A percentile compares a stretch with the other conserved stretches of the same genome.
phyloP scores from a whole-genome alignment of 1,140 invertebrate species.

The Euwallacea similis region DNA sequence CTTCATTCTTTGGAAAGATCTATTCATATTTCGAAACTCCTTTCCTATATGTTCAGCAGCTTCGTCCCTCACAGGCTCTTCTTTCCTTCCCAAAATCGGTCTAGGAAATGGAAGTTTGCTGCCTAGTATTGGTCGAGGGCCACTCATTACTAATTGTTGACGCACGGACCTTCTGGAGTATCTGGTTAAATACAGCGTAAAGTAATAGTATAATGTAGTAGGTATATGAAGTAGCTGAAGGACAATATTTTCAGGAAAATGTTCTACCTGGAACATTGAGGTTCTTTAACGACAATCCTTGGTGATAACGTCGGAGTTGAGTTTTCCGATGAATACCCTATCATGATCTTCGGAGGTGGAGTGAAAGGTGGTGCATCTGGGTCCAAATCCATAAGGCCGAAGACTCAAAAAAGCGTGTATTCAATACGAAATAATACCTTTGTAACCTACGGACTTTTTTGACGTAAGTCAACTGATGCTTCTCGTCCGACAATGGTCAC shows the following conservation, averaged over 20 bases:
- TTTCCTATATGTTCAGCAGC: conserved; percentile 43
- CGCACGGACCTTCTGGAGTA: conserved; percentile 48
- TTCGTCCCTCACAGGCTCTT: conserved; percentile 35
- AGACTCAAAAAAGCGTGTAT: no score
- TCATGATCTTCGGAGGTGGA: conserved; percentile 20
- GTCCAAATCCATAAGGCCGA: conserved; percentile 12
- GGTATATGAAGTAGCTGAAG: background rate
- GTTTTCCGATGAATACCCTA: conserved; percentile 3
- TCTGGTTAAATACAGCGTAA: conserved; percentile 5
- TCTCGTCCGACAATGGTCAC: no score
- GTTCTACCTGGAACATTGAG: conserved; percentile 35
- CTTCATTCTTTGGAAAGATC: conserved; percentile 45
- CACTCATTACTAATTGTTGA: conserved; percentile 24
- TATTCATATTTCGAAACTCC: conserved; percentile 44
- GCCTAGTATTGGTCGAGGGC: conserved; percentile 48
- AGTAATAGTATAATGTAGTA: background rate
- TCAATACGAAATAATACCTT: no score
- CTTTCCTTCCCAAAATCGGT: conserved; percentile 47
- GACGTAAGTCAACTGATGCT: no score
- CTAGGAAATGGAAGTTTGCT: conserved; percentile 45
- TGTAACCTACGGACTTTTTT: no score
- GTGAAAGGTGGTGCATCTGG: conserved; percentile 34
- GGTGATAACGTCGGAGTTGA: conserved; percentile 22
- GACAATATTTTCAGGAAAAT: background rate
- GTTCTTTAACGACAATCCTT: conserved; percentile 15